phyloP scores from a whole-genome alignment of 1,140 invertebrate genomes.

The Aphelenchoides avenae region DNA sequence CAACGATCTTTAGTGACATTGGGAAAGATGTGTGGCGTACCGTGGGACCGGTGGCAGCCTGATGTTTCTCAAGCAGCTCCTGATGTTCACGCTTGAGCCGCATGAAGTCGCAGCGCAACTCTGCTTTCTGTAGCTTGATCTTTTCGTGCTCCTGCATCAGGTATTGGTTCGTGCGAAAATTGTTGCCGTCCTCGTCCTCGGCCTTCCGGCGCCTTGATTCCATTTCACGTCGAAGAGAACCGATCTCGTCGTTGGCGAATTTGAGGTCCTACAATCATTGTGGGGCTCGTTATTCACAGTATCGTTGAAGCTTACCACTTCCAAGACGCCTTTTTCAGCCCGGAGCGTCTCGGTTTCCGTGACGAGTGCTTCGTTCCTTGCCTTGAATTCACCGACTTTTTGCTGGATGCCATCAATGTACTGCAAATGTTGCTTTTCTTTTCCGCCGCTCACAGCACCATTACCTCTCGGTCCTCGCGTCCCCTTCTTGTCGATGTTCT shows the following conservation, averaged over 20 bases:
- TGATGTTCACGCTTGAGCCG: constrained; percentile 17
- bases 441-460: too few relatives aligned
- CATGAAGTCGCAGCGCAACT: constrained; percentile 25
- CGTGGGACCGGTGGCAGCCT: too few relatives aligned
- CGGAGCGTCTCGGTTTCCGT: too few relatives aligned
- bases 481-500: too few relatives aligned
- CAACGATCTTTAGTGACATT: too few relatives aligned
- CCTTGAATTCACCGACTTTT: too few relatives aligned
- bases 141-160: constrained; percentile 26
- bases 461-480: too few relatives aligned
- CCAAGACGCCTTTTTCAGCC: constrained; percentile 26
- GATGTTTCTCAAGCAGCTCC: too few relatives aligned
- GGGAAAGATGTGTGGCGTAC: too few relatives aligned
- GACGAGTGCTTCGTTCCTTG: too few relatives aligned
- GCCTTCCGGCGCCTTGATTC: constrained; percentile 21
- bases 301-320: constrained; percentile 13
- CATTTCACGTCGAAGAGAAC: constrained; percentile 21
- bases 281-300: constrained; percentile 4
- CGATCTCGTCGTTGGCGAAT: constrained; percentile 24
- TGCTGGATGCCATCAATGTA: too few relatives aligned
- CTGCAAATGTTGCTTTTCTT: too few relatives aligned
- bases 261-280: constrained; percentile 19
- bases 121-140: constrained; percentile 27
- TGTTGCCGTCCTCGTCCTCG: constrained; percentile 15
- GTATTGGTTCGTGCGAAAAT: constrained; percentile 11